These are phyloP conservation scores for Chaitophorus viminalis DNA, from an alignment of 2,888 invertebrate species.

Conservation along the genomic window DNA sequence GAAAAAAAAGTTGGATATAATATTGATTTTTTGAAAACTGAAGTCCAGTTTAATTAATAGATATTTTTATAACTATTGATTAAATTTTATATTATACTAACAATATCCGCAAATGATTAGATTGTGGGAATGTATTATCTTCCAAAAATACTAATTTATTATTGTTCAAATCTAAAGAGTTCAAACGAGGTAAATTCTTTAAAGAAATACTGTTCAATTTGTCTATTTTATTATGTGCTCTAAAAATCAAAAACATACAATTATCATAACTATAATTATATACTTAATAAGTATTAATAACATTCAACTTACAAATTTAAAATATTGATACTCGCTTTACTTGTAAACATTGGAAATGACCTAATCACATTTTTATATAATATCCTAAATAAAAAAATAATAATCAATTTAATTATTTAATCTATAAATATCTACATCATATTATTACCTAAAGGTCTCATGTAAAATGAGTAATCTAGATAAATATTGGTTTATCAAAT, in stretches of 20 bases:
- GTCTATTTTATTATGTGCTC: conserved; percentile 70
- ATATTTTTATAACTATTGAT: not conserved
- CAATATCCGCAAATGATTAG: conserved; percentile 64
- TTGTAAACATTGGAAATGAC: conserved; percentile 70
- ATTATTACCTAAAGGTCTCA: not conserved
- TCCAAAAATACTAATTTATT: conserved; percentile 78
- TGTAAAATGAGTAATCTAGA: too few relatives aligned
- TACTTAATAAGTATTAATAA: not conserved
- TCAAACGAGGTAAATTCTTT: conserved; percentile 71
- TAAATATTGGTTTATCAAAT: too few relatives aligned
- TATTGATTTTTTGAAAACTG: not conserved
- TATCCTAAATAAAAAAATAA: conserved; percentile 67
- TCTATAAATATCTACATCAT: conserved; percentile 66
- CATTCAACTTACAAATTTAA: conserved; percentile 69
- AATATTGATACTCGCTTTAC: conserved; percentile 68
- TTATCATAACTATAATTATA: not conserved
- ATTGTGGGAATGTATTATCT: conserved; percentile 76
- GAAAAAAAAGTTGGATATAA: not conserved
- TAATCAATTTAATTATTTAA: conserved; percentile 70
- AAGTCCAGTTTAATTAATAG: not conserved
- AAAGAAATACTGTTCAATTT: conserved; percentile 69
- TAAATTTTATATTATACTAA: conserved; percentile 55
- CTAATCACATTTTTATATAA: conserved; percentile 72
- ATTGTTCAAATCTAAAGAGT: conserved; percentile 81
- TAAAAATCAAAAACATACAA: conserved; percentile 65